Conservation (phyloP, 1,140 invertebrate species). For the Trachymyrmex cornetzi region DNA sequence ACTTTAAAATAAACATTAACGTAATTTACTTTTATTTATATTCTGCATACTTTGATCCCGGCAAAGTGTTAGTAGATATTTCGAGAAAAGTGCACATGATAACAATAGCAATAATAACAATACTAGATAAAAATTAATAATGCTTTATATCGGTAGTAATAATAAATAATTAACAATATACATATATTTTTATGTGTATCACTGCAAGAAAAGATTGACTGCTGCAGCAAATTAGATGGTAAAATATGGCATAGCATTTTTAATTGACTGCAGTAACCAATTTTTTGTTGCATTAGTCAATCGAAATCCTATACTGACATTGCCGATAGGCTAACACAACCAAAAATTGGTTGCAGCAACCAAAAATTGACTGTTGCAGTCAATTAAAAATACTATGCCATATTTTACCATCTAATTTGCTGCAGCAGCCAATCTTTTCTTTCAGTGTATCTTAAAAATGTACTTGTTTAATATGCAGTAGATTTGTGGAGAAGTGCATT, state of each 20-base stretch:
- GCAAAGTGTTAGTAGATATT: not conserved
- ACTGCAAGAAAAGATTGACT: too few species aligned
- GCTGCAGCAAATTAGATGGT: too few species aligned
- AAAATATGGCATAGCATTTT: too few species aligned
- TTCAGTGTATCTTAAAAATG: not conserved
- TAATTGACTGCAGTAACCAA: too few species aligned
- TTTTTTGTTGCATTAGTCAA: too few species aligned
- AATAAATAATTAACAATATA: not conserved
- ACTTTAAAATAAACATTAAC: constrained; percentile 46
- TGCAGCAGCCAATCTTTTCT: too few species aligned
- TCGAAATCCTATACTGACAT: too few species aligned
- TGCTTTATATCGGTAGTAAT: not conserved
- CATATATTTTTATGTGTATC: not conserved
- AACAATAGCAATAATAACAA: constrained; percentile 5
- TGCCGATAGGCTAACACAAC: too few species aligned
- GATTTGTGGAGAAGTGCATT: not conserved
- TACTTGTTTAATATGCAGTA: not conserved
- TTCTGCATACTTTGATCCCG: not conserved
- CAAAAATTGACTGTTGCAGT: too few species aligned
- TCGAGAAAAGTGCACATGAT: not conserved
- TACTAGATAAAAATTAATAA: constrained; percentile 9
- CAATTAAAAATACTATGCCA: too few species aligned
- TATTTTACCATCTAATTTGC: too few species aligned
- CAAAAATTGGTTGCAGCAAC: too few species aligned
- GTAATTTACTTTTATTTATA: not conserved